These are phyloP conservation scores for Pterocles burchelli DNA, from an alignment of 2,113 vertebrate species.

Conservation along the genomic window DNA sequence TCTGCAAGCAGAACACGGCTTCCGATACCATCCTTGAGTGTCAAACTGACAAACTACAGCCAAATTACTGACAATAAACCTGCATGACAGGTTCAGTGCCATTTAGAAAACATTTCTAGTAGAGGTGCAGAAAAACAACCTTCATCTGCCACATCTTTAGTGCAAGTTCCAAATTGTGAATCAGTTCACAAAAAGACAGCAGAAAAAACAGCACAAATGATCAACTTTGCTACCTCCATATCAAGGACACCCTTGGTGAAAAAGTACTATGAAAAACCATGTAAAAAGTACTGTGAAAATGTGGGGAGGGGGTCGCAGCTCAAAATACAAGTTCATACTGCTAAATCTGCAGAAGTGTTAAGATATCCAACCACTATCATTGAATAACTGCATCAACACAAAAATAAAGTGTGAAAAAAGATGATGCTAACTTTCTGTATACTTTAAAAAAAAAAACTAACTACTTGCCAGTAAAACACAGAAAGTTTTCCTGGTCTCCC, in stretches of 20 bases:
- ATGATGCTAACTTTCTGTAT: background rate
- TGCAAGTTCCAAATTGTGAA: rapidly evolving
- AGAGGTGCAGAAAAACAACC: background rate
- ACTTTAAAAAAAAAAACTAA: background rate
- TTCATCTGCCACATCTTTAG: background rate
- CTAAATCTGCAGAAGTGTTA: background rate
- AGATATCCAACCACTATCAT: rapidly evolving
- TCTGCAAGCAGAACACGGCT: background rate
- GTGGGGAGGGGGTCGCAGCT: rapidly evolving
- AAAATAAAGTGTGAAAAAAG: background rate
- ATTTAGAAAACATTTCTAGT: background rate
- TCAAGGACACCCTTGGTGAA: rapidly evolving
- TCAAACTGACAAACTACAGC: background rate
- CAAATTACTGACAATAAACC: background rate
- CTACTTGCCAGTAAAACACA: background rate
- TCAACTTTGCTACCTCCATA: rapidly evolving
- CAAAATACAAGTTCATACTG: background rate
- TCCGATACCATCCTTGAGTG: background rate
- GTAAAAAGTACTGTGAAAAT: rapidly evolving
- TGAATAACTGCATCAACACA: background rate
- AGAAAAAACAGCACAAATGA: background rate
- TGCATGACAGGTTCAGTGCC: rapidly evolving
- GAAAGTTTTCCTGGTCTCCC: background rate
- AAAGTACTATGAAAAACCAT: rapidly evolving
- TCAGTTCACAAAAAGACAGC: background rate